A percentile compares a stretch with the other conserved stretches of the same genome.
Conservation (phyloP, 2,888 invertebrate genomes). For the Tanytarsus gracilentus region DNA sequence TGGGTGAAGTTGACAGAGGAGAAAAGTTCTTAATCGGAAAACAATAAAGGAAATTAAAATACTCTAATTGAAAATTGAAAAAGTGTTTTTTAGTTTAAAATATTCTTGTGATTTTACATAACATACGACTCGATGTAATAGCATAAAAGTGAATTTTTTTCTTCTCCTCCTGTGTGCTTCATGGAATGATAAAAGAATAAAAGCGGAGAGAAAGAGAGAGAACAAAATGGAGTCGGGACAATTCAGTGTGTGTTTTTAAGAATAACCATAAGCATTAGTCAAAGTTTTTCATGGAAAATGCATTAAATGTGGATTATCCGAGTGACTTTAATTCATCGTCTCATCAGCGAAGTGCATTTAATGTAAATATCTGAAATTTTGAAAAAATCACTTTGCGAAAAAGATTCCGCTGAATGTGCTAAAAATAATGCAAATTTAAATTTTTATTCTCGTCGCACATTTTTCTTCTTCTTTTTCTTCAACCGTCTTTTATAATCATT, state of each 20-base stretch:
- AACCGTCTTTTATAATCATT: too few species aligned
- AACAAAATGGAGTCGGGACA: conserved; percentile 26
- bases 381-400: neutral
- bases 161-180: conserved; percentile 14
- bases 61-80: neutral
- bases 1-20: conserved; percentile 20
- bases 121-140: neutral
- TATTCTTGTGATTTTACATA: neutral
- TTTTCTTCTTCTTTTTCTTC: too few species aligned
- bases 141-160: conserved; percentile 20
- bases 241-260: conserved; percentile 16
- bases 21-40: conserved; percentile 12
- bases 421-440: too few species aligned
- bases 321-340: conserved; percentile 21
- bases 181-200: conserved; percentile 27
- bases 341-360: conserved; percentile 14
- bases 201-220: conserved; percentile 18
- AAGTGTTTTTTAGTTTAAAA: neutral
- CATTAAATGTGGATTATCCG: conserved; percentile 9
- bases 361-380: conserved; percentile 8
- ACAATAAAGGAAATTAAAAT: neutral
- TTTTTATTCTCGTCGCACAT: too few species aligned
- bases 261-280: conserved; percentile 19
- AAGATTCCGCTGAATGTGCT: too few species aligned
- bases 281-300: conserved; percentile 2